Evolutionary conservation across 2,888 invertebrate species (phyloP), one percentile per base, ranked within the genome.

Genomic region (Maniola hyperantus): DNA sequence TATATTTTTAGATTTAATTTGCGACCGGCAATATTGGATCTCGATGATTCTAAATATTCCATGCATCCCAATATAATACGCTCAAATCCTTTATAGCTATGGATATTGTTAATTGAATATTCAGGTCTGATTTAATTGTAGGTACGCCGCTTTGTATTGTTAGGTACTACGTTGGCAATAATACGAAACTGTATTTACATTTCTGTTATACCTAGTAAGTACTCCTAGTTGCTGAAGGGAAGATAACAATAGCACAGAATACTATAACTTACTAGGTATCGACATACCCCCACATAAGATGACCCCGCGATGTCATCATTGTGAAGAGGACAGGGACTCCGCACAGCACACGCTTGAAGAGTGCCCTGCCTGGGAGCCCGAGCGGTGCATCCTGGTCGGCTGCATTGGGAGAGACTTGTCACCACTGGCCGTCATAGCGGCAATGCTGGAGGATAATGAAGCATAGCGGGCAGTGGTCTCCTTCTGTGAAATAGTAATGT

Each of bases 91-190:
- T 58, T 65, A 61, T 57, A 46, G 53, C 33, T 53, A 61, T 51
- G 57, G 51, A 50, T 67, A 67, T 65, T 67, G 69, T 65, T 64
- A 58, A 67, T 67, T 69, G 61, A 69, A 62, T 64, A 64, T 66
- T 66, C 65, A 10, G 61, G 36, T 36, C 15, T 53, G 61, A 69
- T 69, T 67, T 64, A 67, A 69, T 62, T 64, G 67, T n/a, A n/a
- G n/a, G n/a, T 64, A 39, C 46, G 50, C 65, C 18, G 65, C 60
- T 64, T 64, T 60, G 46, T 64, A 64, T 59, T 68, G 63, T 63
- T 34, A n/a, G n/a, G n/a, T n/a, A 63, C 18, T 54, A 58, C 48
- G 15, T 59, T 34, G 50, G 18, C 57, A 57, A 57, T 57, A 57
- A 57, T 57, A 57, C 39, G 39, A 57, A 42, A 57, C 42, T 39